These are phyloP conservation scores for Corynorhinus townsendii DNA, from an alignment of 2,113 vertebrate species.

Conservation along the genomic window DNA sequence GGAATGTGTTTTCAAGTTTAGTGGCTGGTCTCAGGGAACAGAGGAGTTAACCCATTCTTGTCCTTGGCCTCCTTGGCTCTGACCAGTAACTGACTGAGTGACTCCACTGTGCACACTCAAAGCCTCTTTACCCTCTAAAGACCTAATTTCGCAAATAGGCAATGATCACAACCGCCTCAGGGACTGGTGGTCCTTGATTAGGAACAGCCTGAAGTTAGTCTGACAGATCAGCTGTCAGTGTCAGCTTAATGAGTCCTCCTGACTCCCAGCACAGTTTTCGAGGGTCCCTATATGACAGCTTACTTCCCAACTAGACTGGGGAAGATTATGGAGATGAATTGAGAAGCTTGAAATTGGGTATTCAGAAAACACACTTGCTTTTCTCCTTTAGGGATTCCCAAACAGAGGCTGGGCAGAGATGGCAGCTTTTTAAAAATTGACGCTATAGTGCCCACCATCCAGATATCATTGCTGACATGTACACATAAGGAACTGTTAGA, in stretches of 20 bases:
- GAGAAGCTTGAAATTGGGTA: background rate
- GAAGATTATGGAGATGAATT: background rate
- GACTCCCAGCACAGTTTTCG: background rate
- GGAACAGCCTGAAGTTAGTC: background rate
- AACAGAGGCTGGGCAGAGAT: background rate
- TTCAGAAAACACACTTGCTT: background rate
- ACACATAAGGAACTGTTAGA: too few species aligned
- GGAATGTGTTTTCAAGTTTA: background rate
- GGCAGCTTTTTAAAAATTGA: background rate
- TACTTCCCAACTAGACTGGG: background rate
- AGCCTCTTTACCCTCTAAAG: background rate
- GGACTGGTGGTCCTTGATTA: slow-evolving; percentile 14
- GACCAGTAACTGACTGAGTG: background rate
- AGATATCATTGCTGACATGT: too few species aligned
- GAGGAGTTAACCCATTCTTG: background rate
- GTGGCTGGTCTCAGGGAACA: background rate
- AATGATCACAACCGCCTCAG: background rate
- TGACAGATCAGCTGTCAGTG: background rate
- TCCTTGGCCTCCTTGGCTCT: background rate
- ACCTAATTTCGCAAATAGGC: slow-evolving; percentile 25
- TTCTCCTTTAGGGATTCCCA: background rate
- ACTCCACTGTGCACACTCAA: background rate
- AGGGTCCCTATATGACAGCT: background rate
- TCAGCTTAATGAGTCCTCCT: background rate
- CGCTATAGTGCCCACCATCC: too few species aligned